Evolutionary conservation across 2,797 vertebrate genomes (phyloP), one percentile per base, ranked within the genome.

Genomic region (Bradypus variegatus): DNA sequence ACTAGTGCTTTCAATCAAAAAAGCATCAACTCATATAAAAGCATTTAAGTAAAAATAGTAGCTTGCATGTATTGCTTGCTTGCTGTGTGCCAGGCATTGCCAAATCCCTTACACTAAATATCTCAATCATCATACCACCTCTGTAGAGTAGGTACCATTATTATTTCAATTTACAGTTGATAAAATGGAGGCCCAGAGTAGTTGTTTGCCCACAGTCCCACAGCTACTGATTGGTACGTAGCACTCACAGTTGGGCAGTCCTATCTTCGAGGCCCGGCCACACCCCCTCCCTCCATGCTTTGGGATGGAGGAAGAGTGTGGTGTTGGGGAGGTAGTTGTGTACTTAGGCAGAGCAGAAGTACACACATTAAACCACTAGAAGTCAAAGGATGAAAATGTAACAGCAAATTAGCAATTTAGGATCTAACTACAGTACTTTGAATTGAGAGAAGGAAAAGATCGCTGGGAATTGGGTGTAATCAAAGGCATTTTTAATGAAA

Each of bases 1-100:
- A 58, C 75, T 75, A 75, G 4, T 90, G 27, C 19, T 94, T 95
- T 36, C n/a, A 27, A 19, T 86, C 25, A n/a, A 36, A 94, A 82
- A 81, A 69, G 6, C 29, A 58, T 84, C 50, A 86, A 89, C 5
- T 33, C 3, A 48, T 70, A 36, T 76, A 36, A 55, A 15, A 64
- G 8, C 31, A 53, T 55, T 89, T 76, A 88, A 92, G 53, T 62
- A 81, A 75, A 80, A 75, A 62, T 77, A 80, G 29, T 70, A 53
- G n/a, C 11, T 60, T 27, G 16, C 62, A 67, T 64, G 6, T 86
- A 53, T 83, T 76, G 25, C 75, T 60, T 50, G 38, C 48, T 93
- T 92, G 48, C 31, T 41, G 10, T 88, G n/a, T 55, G n/a, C 2
- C 76, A 91, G 45, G 25, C 16, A 62, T 82, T 88, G 55, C 69